Evolutionary conservation across 2,797 vertebrate species (phyloP), one percentile per base, ranked within the genome.

Genomic region (Channa striata): DNA sequence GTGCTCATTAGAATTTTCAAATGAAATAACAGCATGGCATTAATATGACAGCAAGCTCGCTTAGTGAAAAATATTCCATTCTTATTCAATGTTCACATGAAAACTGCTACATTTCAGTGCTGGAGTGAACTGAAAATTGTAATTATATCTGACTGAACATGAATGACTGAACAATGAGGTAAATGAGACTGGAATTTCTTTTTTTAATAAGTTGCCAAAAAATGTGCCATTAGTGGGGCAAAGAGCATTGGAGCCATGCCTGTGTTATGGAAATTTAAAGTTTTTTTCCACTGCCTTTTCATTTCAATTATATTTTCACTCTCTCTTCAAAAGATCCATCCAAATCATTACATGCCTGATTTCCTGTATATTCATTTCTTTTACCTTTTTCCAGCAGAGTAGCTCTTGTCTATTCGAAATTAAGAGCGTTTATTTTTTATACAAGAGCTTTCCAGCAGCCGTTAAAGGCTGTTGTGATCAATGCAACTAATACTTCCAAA

Each of bases 321-420:
- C 57, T 50, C 47, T 61, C 62, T 63, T 69, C 16, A 64, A 66
- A 61, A 9, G 20, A 53, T 56, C 63, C 5, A 53, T 70, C 85
- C 51, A 74, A 68, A 63, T 61, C 23, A 78, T 82, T 64, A 53
- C 47, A 67, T 62, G 68, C 49, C 46, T 72, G 59, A 71, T 81
- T 83, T 46, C 4, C 25, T 30, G 25, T 30, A 46, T 68, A 81
- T 82, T 77, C 64, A 16, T 8, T 25, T 51, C 33, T 60, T 42
- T 64, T n/a, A 51, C 36, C 44, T 46, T 61, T 43, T 70, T 64
- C 36, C 2, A 43, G 74, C 39, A 57, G 17, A 68, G 33, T 3
- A 10, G 40, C 37, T 59, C 43, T 39, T 43, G 37, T 33, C 11
- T 51, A 25, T 54, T 73, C 13, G 48, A 68, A 33, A 54, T 49